phyloP scores from a whole-genome alignment of 2,113 vertebrate species.

The Istiophorus platypterus region DNA sequence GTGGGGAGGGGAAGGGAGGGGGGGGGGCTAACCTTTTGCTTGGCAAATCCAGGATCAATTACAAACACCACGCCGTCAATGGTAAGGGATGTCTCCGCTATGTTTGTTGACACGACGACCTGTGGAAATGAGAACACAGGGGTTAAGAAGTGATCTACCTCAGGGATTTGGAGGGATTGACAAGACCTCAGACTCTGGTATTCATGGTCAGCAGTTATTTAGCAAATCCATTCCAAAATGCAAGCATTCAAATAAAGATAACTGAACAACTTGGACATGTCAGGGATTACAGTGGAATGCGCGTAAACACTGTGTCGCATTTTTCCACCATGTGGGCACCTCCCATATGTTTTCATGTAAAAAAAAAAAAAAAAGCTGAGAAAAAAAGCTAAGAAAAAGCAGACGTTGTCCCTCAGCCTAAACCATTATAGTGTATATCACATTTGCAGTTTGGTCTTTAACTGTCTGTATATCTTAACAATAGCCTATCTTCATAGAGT shows the following conservation, averaged over 20 bases:
- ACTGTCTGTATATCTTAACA: no score
- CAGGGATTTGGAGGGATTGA: not conserved
- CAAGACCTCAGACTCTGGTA: not conserved
- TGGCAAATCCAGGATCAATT: conserved; percentile 98
- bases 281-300: not conserved
- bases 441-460: no score
- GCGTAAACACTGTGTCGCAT: no score
- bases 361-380: no score
- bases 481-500: no score
- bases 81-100: conserved; percentile 97
- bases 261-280: not conserved
- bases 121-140: conserved; percentile 72
- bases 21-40: conserved; percentile 92
- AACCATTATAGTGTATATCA: no score
- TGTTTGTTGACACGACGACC: conserved; percentile 98
- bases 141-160: conserved; percentile 40
- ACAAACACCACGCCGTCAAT: conserved; percentile 98
- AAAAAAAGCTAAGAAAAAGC: no score
- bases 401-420: no score
- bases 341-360: no score
- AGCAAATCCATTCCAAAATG: not conserved
- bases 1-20: conserved; percentile 5
- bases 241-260: not conserved
- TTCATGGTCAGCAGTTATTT: not conserved
- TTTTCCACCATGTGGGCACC: no score